Base-by-base conservation (phyloP, 1,140 invertebrate genomes). In the Drosophila lacertosa region DNA sequence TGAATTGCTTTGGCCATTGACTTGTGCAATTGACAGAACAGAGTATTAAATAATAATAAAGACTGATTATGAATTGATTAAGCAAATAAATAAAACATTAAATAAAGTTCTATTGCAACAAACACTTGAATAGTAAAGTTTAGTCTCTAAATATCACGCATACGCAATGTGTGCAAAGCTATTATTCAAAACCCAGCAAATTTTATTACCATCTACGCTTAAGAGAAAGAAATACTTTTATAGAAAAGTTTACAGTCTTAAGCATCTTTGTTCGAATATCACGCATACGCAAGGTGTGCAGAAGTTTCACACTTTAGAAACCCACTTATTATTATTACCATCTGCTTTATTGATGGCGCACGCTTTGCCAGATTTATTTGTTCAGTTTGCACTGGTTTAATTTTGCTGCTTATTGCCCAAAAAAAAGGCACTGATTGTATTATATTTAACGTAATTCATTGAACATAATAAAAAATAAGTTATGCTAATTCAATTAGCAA, bases 1-100 rank as follows among this genome's bases (percentile, higher is more conserved):
- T 32, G 71, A 42, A 48, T 32, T 20, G 26, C 2, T 0, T 32
- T 15, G 32, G 29, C 35, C 37, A 60, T 77, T 76, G 75, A 78
- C 69, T 45, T 65, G 47, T 65, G 40, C 35, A 13, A 59, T 57
- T 64, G 37, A 22, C 37, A 35, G 13, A 3, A 26, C n/a, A 18
- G 35, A n/a, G n/a, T n/a, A n/a, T n/a, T n/a, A n/a, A n/a, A n/a
- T n/a, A n/a, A n/a, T n/a, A n/a, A n/a, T n/a, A n/a, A n/a, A n/a
- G n/a, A n/a, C n/a, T n/a, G n/a, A n/a, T n/a, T n/a, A n/a, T n/a
- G n/a, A n/a, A n/a, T n/a, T n/a, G n/a, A n/a, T n/a, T n/a, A n/a
- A n/a, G n/a, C n/a, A n/a, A n/a, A n/a, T n/a, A n/a, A n/a, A n/a
- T n/a, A n/a, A n/a, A n/a, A n/a, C n/a, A n/a, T n/a, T n/a, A n/a